These are phyloP conservation scores for Cheilinus undulatus DNA, from an alignment of 2,113 vertebrate genomes.

Conservation along the genomic window DNA sequence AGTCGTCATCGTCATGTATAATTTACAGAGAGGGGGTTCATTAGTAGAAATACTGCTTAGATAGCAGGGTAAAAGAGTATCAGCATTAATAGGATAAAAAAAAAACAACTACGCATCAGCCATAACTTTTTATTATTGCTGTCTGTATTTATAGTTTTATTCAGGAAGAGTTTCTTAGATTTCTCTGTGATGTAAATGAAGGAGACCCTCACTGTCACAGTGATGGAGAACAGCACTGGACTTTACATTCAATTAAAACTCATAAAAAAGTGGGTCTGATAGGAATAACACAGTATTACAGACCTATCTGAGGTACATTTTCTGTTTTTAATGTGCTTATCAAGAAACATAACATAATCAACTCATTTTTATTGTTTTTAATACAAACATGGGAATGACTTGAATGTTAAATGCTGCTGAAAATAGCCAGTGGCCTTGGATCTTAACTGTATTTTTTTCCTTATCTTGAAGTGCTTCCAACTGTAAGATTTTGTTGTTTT, in stretches of 20 bases:
- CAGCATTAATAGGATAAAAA: neutral
- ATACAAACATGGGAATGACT: conserved; percentile 33
- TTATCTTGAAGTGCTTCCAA: conserved; percentile 7
- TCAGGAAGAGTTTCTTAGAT: neutral
- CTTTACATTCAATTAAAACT: conserved; percentile 11
- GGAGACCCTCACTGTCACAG: neutral
- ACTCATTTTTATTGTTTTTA: conserved; percentile 38
- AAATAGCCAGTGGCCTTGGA: conserved; percentile 40
- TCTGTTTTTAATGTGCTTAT: conserved; percentile 18
- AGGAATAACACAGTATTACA: neutral
- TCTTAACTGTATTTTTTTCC: conserved; percentile 27
- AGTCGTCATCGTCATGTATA: neutral
- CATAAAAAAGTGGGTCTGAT: neutral
- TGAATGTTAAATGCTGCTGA: conserved; percentile 59
- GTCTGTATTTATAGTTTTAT: conserved; percentile 36
- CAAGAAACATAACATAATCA: conserved; percentile 20
- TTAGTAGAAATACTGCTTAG: neutral
- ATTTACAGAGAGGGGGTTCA: neutral
- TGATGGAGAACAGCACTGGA: neutral
- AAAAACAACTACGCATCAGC: neutral
- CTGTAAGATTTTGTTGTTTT: neutral
- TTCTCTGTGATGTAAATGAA: neutral
- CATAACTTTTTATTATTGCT: neutral
- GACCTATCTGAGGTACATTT: neutral
- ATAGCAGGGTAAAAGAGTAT: neutral